Evolutionary conservation across 2,797 vertebrate genomes (phyloP), one percentile per base, ranked within the genome.

Genomic region (Chrysocyon brachyurus): DNA sequence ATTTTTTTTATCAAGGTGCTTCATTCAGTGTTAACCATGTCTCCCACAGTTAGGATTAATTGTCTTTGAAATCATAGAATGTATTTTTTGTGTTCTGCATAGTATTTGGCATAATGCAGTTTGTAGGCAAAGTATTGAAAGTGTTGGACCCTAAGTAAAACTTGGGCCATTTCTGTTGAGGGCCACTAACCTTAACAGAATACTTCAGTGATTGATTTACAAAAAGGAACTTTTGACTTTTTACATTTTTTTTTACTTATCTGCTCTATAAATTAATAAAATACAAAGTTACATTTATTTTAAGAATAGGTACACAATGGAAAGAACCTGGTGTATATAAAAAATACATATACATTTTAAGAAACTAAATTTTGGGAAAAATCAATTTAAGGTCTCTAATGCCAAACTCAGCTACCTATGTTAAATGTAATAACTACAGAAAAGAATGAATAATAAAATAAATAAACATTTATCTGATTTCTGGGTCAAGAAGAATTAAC

Each of bases 121-220:
- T 95, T 77, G 21, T 90, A 95, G 33, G 16, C 83, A 92, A 87
- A 90, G 66, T 95, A 54, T 89, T 95, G 88, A 40, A 94, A 90
- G 73, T 63, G 14, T 88, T 91, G 3, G 31, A 66, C n/a, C 22
- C 4, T 19, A 77, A 49, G 40, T 84, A 87, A 52, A 94, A 96
- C 70, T 87, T 87, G 79, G 59, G 6, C 26, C 8, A 64, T 77
- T 96, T 95, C 36, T 72, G 1, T 82, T 86, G 61, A 96, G n/a
- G 82, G 11, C 14, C 31, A 31, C 52, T 89, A 91, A 91, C 19
- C 68, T 90, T 31, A 77, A 77, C 73, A 31, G 73, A 52, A 77
- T 49, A 77, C 26, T 31, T 77, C 8, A 77, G 46, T 28, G 15
- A 77, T 31, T 4, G 3, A 21, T 78, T 78, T 78, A 78, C 31